phyloP scores from a whole-genome alignment of 30 jellyfish, hydroid and myxozoan species.

The Turritopsis dohrnii region DNA sequence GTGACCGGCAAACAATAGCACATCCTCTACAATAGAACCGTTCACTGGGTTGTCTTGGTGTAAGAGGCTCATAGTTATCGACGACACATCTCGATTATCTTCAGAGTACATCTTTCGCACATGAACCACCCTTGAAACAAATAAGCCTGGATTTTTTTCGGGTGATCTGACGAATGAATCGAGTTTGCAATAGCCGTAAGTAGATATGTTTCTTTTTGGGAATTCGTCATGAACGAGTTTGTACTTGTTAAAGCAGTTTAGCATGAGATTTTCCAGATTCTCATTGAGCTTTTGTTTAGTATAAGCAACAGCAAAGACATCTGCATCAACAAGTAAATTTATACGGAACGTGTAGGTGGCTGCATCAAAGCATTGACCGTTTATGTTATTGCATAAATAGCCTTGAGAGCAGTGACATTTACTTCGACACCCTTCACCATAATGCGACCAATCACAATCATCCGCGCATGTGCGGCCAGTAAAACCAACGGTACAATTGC shows the following conservation, averaged over 20 bases:
- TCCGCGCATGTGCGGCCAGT: constrained; percentile 49
- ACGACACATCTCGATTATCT: constrained; percentile 31
- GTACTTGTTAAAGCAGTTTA: constrained; percentile 27
- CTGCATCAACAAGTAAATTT: constrained; percentile 22
- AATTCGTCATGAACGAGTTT: neutral
- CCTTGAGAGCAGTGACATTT: constrained; percentile 45
- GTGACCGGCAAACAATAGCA: constrained; percentile 2
- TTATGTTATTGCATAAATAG: constrained; percentile 53
- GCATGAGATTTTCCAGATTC: constrained; percentile 52
- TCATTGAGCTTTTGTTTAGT: constrained; percentile 14
- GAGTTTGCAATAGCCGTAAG: neutral
- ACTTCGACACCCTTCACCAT: constrained; percentile 44
- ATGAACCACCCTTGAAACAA: neutral
- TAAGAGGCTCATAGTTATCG: neutral
- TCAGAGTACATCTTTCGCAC: neutral
- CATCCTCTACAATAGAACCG: constrained; percentile 16
- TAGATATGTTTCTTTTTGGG: neutral
- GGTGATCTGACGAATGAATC: neutral
- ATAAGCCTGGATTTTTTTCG: neutral
- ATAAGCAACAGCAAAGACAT: neutral
- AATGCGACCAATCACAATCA: constrained; percentile 54
- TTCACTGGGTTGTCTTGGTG: constrained; percentile 11
- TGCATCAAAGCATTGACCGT: constrained; percentile 54
- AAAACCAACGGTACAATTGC: constrained; percentile 69
- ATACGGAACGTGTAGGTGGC: constrained; percentile 22